phyloP scores from a whole-genome alignment of 2,888 invertebrate genomes.

The Thumatha senex region DNA sequence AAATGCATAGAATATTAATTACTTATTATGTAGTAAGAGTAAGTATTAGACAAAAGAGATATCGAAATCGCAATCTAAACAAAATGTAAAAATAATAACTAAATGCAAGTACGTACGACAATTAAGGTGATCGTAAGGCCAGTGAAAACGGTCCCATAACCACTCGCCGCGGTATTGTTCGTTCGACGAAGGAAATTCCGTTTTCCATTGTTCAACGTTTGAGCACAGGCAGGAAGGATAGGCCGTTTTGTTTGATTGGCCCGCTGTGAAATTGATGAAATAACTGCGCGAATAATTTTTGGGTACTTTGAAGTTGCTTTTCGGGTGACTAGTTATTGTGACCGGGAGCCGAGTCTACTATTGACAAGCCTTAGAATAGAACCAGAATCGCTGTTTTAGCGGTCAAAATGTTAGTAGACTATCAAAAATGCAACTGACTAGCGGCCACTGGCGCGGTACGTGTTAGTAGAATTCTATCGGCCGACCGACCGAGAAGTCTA shows the following conservation, averaged over 20 bases:
- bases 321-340: neutral
- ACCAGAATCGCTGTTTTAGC: too few species aligned
- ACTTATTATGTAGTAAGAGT: too few species aligned
- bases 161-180: constrained; percentile 50
- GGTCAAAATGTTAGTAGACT: too few species aligned
- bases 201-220: constrained; percentile 52
- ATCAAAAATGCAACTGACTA: too few species aligned
- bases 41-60: too few species aligned
- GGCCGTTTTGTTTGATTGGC: constrained; percentile 24
- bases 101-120: constrained; percentile 13
- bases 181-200: constrained; percentile 56
- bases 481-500: too few species aligned
- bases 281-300: neutral
- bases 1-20: too few species aligned
- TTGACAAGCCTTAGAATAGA: too few species aligned
- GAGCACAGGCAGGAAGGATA: constrained; percentile 45
- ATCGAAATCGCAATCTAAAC: constrained; percentile 1
- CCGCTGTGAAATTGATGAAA: constrained; percentile 10
- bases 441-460: too few species aligned
- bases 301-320: neutral
- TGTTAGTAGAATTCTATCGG: too few species aligned
- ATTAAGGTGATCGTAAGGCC: constrained; percentile 39
- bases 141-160: constrained; percentile 63
- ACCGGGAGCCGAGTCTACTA: too few species aligned
- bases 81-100: constrained; percentile 1